Percentiles rank a stretch among this genome's conserved stretches.
Evolutionary conservation across 2,888 invertebrate species (phyloP).

Genomic region (Polymixis lichenea): DNA sequence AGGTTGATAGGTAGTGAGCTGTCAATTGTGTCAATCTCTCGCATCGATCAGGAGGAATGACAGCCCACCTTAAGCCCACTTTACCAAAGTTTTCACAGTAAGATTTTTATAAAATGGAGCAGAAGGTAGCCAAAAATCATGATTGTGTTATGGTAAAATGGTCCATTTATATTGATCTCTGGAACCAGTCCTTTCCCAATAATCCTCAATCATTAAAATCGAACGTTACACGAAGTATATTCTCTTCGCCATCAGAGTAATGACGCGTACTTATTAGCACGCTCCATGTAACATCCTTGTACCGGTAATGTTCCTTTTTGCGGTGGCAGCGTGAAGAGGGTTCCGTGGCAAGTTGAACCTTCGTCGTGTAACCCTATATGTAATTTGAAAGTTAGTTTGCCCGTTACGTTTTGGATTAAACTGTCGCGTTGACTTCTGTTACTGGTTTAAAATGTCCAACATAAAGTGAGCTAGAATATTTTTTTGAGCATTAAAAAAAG

Average conservation of each 20-base stretch:
- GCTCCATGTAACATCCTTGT: slow-evolving; percentile 40
- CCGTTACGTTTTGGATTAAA: background rate
- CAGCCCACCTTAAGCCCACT: background rate
- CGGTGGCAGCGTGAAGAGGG: slow-evolving; percentile 40
- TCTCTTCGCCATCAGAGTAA: slow-evolving; percentile 34
- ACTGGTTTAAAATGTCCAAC: background rate
- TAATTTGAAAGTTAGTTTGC: slow-evolving; percentile 20
- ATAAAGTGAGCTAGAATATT: background rate
- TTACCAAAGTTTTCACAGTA: background rate
- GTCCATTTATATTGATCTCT: background rate
- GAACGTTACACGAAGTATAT: slow-evolving; percentile 12
- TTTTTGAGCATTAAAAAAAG: background rate
- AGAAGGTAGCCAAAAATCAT: background rate
- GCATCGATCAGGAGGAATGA: background rate
- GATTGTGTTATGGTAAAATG: background rate
- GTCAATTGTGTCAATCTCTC: background rate
- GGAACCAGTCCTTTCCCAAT: background rate
- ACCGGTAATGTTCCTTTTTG: slow-evolving; percentile 53
- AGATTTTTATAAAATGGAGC: background rate
- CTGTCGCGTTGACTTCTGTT: background rate
- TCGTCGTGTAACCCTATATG: slow-evolving; percentile 27
- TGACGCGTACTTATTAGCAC: slow-evolving; percentile 49
- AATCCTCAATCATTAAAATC: slow-evolving; percentile 35
- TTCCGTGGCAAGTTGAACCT: slow-evolving; percentile 22
- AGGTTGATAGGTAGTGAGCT: background rate